These are phyloP conservation scores for Clarias fuscus DNA, from an alignment of 2,797 vertebrate genomes.

Conservation along the genomic window DNA sequence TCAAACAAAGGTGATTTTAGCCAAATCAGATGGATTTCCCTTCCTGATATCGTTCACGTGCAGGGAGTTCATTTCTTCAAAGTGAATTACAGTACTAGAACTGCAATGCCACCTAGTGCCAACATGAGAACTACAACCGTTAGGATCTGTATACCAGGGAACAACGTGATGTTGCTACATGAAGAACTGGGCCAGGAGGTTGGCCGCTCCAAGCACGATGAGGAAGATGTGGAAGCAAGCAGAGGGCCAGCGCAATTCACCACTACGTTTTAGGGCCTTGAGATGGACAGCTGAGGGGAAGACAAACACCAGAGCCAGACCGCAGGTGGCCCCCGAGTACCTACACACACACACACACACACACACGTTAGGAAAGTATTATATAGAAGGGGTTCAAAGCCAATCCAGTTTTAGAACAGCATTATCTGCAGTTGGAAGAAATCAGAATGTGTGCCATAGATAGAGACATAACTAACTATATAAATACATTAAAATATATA, in stretches of 20 bases:
- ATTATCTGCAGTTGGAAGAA: background rate
- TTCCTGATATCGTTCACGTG: background rate
- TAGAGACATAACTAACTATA: too few species aligned
- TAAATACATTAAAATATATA: background rate
- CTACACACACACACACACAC: constrained; percentile 63
- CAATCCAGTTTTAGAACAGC: background rate
- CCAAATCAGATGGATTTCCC: background rate
- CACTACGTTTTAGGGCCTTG: constrained; percentile 76
- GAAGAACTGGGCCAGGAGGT: constrained; percentile 89
- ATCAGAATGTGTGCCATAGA: background rate
- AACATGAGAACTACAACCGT: background rate
- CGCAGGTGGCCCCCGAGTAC: constrained; percentile 91
- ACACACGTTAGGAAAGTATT: background rate
- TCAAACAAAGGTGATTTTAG: background rate
- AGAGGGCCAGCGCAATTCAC: constrained; percentile 79
- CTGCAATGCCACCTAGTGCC: constrained; percentile 7
- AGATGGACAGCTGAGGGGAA: constrained; percentile 88
- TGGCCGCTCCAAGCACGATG: constrained; percentile 86
- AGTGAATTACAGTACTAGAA: background rate
- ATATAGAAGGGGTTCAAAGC: background rate
- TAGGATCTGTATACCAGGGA: background rate
- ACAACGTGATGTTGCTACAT: constrained; percentile 71
- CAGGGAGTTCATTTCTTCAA: background rate
- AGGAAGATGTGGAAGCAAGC: constrained; percentile 82
- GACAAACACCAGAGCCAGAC: constrained; percentile 91